phyloP scores from a whole-genome alignment of 2,113 vertebrate species.

The Jaculus jaculus region DNA sequence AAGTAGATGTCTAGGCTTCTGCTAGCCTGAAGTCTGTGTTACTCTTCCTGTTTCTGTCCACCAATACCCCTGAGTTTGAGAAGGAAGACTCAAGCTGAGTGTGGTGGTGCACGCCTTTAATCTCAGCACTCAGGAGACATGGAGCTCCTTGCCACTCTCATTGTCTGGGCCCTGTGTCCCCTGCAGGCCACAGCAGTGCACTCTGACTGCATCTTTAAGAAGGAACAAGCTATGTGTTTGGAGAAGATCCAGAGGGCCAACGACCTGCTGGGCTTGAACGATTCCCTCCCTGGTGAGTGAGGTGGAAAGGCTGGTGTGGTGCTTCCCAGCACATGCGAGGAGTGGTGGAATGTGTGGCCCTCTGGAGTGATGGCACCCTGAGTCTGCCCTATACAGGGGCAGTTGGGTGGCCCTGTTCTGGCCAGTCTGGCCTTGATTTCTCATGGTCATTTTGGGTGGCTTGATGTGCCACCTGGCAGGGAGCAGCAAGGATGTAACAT shows the following conservation, averaged over 20 bases:
- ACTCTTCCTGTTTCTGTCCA: neutral
- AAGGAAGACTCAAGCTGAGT: neutral
- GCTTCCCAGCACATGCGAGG: too few relatives aligned
- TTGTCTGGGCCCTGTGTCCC: neutral
- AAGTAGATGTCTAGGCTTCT: neutral
- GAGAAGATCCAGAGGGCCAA: constrained; percentile 84
- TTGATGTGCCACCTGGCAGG: neutral
- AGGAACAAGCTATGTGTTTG: constrained; percentile 86
- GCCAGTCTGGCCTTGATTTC: neutral
- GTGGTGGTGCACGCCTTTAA: too few relatives aligned
- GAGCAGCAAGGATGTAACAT: constrained; percentile 55
- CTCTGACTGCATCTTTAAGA: constrained; percentile 87
- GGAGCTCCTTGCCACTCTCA: neutral
- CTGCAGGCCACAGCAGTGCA: constrained; percentile 82
- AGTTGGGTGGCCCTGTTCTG: neutral
- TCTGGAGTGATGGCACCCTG: neutral
- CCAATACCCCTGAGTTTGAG: neutral
- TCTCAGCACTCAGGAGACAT: too few relatives aligned
- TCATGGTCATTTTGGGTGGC: neutral
- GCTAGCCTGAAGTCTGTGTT: neutral
- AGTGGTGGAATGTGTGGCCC: neutral
- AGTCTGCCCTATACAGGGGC: neutral
- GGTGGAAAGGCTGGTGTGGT: rapidly evolving
- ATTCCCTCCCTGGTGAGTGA: constrained; percentile 83
- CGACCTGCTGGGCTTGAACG: constrained; percentile 81